Evolutionary conservation across 2,797 vertebrate species (phyloP).

Genomic region (Phrynocephalus forsythii): DNA sequence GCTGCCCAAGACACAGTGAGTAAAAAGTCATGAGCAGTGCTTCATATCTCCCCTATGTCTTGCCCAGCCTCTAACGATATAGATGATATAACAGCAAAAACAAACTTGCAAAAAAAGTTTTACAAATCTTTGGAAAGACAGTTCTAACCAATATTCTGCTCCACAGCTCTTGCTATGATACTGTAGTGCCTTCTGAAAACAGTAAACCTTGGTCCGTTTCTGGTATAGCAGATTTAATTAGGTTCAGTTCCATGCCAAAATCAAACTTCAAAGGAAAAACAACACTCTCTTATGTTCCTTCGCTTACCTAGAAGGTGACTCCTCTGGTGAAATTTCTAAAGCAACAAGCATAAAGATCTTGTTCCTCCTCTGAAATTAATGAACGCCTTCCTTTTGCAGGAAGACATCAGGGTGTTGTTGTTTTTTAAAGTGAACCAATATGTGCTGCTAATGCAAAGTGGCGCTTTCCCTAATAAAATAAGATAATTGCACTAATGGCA

Average conservation of each 20-base stretch:
- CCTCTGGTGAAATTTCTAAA: not conserved
- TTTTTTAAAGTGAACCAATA: slow-evolving; percentile 62
- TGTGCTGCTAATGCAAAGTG: slow-evolving; percentile 69
- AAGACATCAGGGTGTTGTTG: slow-evolving; percentile 70
- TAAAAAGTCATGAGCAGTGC: not conserved
- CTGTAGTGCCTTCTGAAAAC: not conserved
- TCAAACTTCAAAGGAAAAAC: not conserved
- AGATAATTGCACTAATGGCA: slow-evolving; percentile 76
- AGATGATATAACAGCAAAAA: not conserved
- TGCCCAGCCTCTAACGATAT: not conserved
- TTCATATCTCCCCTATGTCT: not conserved
- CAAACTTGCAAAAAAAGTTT: not conserved
- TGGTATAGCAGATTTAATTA: not conserved
- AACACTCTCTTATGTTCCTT: not conserved
- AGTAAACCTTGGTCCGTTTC: not conserved
- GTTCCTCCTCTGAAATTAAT: slow-evolving; percentile 60
- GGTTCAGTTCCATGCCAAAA: not conserved
- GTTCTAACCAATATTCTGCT: not conserved
- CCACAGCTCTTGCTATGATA: not conserved
- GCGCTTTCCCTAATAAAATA: slow-evolving; percentile 73
- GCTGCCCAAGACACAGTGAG: not conserved
- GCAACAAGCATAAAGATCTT: slow-evolving; percentile 50
- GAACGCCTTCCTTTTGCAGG: slow-evolving; percentile 41
- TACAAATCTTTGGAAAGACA: too few species aligned
- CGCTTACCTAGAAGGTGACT: not conserved